Base-by-base conservation (phyloP, 2,888 invertebrate genomes). In the Neria commutata region DNA sequence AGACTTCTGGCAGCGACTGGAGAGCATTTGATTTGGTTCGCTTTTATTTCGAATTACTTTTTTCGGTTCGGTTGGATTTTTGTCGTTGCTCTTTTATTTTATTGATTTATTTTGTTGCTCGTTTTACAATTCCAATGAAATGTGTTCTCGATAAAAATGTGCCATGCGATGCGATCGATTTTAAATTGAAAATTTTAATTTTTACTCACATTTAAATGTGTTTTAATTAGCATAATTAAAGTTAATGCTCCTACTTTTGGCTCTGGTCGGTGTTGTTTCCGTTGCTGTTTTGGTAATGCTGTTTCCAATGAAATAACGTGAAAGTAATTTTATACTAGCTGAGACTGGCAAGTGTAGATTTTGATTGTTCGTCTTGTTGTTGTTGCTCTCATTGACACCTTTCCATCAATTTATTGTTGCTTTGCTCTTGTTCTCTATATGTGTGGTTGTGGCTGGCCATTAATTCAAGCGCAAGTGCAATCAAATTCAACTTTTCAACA, bases 201-300 rank as follows among this genome's bases (percentile, higher is more conserved):
- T 72, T 72, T 74, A 72, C 75, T 75, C 74, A 65, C 66, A 71
- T 72, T 77, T 71, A 72, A 74, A 75, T 79, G 74, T 73, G 70
- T 76, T 77, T 76, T 76, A 75, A 79, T 77, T 78, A 75, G 69
- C 78, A 77, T 75, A 77, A 77, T 75, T 74, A 75, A 72, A 70
- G 67, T 72, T 62, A 69, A 69, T n/a, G n/a, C 56, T 54, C 63
- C 61, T 47, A 40, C 59, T 54, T 17, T 52, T 53, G n/a, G 40
- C 51, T 10, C n/a, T 24, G 11, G 19, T 25, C 19, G 4, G 24
- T 47, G 17, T 24, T 24, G 17, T 48, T 29, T 25, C 29, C 16
- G n/a, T 17, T 24, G 25, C 14, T 47, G n/a, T 48, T 29, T 25
- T 3, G 16, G 11, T 4, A 5, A n/a, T 25, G 29, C 5, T 29